phyloP scores from a whole-genome alignment of 2,797 vertebrate genomes.

The Hoplostethus atlanticus region DNA sequence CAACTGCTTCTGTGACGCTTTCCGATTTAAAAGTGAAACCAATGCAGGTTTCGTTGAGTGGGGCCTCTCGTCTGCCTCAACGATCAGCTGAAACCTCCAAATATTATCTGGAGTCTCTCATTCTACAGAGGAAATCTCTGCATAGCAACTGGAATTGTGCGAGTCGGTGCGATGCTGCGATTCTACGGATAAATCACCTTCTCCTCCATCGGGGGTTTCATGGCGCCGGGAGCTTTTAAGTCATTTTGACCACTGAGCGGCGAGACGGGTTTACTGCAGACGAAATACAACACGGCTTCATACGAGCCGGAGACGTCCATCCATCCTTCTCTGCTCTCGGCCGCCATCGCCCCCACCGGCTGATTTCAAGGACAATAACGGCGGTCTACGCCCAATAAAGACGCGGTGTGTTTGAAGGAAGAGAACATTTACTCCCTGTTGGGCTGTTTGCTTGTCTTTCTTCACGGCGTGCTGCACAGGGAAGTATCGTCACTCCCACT shows the following conservation, averaged over 20 bases:
- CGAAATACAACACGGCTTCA: not conserved
- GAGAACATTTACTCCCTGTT: not conserved
- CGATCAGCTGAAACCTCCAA: too few relatives aligned
- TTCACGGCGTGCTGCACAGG: not conserved
- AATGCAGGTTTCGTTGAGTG: too few relatives aligned
- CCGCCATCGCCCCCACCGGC: too few relatives aligned
- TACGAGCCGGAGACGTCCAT: not conserved
- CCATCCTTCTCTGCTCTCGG: too few relatives aligned
- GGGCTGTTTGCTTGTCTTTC: not conserved
- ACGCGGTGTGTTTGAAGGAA: not conserved
- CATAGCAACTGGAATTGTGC: not conserved
- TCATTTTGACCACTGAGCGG: not conserved
- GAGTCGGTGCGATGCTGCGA: not conserved
- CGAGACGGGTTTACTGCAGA: not conserved
- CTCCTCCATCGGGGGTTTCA: not conserved
- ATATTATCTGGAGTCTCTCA: not conserved
- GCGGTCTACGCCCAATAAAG: not conserved
- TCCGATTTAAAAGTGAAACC: too few relatives aligned
- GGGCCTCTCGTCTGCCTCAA: too few relatives aligned
- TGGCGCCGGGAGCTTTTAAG: not conserved
- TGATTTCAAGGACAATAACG: slow-evolving; percentile 1
- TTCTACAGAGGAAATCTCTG: not conserved
- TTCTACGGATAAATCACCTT: not conserved
- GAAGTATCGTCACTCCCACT: not conserved
- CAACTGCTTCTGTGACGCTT: too few relatives aligned